Conservation (phyloP, 2,113 vertebrate species). For the Ciconia stormi region DNA sequence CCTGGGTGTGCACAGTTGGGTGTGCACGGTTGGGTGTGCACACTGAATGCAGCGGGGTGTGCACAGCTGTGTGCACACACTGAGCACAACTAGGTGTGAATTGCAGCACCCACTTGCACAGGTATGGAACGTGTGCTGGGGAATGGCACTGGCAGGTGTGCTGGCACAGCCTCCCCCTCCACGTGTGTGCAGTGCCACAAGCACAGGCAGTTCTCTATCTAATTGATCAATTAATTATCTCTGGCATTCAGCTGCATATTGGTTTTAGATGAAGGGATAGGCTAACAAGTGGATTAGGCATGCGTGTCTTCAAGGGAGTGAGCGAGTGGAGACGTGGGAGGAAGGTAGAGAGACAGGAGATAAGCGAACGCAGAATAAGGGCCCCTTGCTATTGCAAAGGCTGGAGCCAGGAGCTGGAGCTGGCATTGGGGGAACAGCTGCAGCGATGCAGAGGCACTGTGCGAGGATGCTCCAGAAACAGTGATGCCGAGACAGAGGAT, state of each 20-base stretch:
- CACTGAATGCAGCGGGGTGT: no score
- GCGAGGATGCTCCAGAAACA: background rate
- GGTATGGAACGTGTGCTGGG: rapidly evolving
- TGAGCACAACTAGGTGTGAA: background rate
- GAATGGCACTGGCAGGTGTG: rapidly evolving
- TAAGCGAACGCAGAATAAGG: rapidly evolving
- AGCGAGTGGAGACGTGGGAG: background rate
- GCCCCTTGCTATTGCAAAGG: background rate
- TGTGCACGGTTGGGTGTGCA: no score
- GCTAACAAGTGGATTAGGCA: background rate
- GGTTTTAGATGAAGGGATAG: constrained; percentile 51
- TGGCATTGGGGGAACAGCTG: background rate
- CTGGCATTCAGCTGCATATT: constrained; percentile 13
- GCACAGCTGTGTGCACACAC: rapidly evolving
- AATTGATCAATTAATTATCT: constrained; percentile 64
- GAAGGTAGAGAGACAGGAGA: background rate
- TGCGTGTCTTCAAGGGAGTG: background rate
- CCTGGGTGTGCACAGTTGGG: background rate
- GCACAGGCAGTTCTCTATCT: constrained; percentile 37
- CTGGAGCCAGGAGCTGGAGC: background rate
- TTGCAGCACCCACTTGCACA: rapidly evolving
- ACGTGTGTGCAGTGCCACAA: rapidly evolving
- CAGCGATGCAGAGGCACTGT: background rate
- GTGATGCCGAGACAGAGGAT: background rate
- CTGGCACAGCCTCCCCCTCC: background rate